Evolutionary conservation across 2,888 invertebrate genomes (phyloP), one percentile per base, ranked within the genome.

Genomic region (Scaptomyza caliginosa): DNA sequence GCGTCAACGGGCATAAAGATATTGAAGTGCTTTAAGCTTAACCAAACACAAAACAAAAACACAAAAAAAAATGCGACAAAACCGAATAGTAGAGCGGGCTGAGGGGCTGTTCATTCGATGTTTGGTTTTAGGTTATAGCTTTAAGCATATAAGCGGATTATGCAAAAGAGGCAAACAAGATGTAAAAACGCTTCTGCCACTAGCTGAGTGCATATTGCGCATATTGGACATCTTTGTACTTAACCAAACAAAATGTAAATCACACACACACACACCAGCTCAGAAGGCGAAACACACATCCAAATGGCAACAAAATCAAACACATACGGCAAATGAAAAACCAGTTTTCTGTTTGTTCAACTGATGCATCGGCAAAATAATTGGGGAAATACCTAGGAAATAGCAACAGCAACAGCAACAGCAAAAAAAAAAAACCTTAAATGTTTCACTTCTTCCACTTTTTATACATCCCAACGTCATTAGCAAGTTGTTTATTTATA

Each of bases 381-480:
- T 60, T 67, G 75, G 74, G 75, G 75, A 64, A 75, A 62, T 75
- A 71, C 75, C 71, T 67, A 36, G 26, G n/a, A n/a, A n/a, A n/a
- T n/a, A n/a, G n/a, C n/a, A n/a, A n/a, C n/a, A n/a, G n/a, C n/a
- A n/a, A n/a, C n/a, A n/a, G n/a, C n/a, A n/a, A n/a, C n/a, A n/a
- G n/a, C n/a, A n/a, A 34, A n/a, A 10, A 10, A 10, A 45, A 7
- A n/a, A 8, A 30, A 30, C n/a, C 21, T 46, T 13, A 48, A 13
- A 30, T 10, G 23, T 4, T 7, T 6, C 3, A 23, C 34, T 19
- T 24, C 43, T 26, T 48, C 3, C n/a, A 0, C 28, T 21, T 8
- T n/a, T 23, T n/a, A n/a, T n/a, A n/a, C n/a, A n/a, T n/a, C n/a
- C n/a, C n/a, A n/a, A 23, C 49, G 58, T 51, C 50, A 48, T 23